Percentiles rank a stretch among this genome's conserved stretches.
Conservation (phyloP, 2,797 vertebrate species). For the Argya squamiceps region DNA sequence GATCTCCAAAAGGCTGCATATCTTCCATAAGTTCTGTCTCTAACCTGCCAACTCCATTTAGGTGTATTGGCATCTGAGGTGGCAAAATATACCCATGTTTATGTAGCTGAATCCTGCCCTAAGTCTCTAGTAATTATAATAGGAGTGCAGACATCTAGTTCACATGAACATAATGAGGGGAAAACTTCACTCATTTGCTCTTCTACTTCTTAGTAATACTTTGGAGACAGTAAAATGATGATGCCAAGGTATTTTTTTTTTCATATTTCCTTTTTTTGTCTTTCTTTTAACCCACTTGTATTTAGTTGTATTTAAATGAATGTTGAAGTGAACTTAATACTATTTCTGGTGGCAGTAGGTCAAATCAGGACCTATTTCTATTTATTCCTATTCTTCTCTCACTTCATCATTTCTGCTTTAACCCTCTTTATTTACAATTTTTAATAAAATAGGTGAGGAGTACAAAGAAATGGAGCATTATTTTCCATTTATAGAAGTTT, state of each 20-base stretch:
- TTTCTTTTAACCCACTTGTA: not conserved
- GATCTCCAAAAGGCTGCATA: not conserved
- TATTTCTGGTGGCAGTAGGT: not conserved
- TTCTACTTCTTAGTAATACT: not conserved
- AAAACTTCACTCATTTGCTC: not conserved
- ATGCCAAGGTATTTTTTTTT: not conserved
- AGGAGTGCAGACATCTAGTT: not conserved
- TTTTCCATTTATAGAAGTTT: not conserved
- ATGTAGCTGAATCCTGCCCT: not conserved
- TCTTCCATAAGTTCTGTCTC: not conserved
- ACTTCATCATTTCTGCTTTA: not conserved
- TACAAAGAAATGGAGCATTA: not conserved
- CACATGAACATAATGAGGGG: not conserved
- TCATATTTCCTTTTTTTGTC: not conserved
- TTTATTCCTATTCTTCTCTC: not conserved
- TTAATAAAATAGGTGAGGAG: not conserved
- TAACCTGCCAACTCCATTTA: conserved; percentile 40
- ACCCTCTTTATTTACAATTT: not conserved
- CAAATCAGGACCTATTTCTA: not conserved
- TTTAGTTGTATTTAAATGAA: conserved; percentile 2
- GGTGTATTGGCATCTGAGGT: not conserved
- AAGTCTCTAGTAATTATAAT: conserved; percentile 12
- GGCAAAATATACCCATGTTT: not conserved
- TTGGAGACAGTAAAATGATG: not conserved
- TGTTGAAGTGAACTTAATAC: not conserved